Conservation (phyloP, 2,888 invertebrate species). For the Pachymerium ferrugineum region DNA sequence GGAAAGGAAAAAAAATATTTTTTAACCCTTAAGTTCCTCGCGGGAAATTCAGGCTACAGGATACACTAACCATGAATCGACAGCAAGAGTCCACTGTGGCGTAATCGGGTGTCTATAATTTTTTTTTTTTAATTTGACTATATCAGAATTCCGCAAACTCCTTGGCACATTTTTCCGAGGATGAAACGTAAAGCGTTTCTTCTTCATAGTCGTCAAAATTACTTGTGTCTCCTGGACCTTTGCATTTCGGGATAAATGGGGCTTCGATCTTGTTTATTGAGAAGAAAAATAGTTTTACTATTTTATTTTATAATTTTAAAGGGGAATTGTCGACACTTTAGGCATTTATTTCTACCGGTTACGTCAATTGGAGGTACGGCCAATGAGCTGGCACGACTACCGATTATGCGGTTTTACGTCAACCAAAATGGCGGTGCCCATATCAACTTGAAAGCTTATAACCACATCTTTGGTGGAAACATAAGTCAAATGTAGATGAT, state of each 20-base stretch:
- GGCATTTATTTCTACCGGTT: too few relatives aligned
- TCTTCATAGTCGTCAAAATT: constrained; percentile 99
- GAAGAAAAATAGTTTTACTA: neutral
- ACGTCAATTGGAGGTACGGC: too few relatives aligned
- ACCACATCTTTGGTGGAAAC: too few relatives aligned
- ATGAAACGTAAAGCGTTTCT: constrained; percentile 95
- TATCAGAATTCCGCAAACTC: constrained; percentile 94
- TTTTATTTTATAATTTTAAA: constrained; percentile 7
- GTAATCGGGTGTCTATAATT: neutral
- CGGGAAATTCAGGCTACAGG: constrained; percentile 25
- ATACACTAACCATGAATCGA: constrained; percentile 5
- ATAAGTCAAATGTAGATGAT: too few relatives aligned
- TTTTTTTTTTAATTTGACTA: too few relatives aligned
- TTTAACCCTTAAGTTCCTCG: constrained; percentile 14
- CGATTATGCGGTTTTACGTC: too few relatives aligned
- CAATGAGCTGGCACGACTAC: too few relatives aligned
- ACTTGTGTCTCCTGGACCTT: constrained; percentile 97
- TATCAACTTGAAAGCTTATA: too few relatives aligned
- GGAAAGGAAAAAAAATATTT: constrained; percentile 13
- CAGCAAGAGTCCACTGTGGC: neutral
- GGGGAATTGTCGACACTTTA: neutral
- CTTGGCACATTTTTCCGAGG: constrained; percentile 98
- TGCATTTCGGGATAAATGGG: constrained; percentile 97
- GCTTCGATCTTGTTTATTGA: constrained; percentile 72
- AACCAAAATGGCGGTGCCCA: neutral